Evolutionary conservation across 2,797 vertebrate species (phyloP), one percentile per base, ranked within the genome.

Genomic region (Macropodus opercularis): DNA sequence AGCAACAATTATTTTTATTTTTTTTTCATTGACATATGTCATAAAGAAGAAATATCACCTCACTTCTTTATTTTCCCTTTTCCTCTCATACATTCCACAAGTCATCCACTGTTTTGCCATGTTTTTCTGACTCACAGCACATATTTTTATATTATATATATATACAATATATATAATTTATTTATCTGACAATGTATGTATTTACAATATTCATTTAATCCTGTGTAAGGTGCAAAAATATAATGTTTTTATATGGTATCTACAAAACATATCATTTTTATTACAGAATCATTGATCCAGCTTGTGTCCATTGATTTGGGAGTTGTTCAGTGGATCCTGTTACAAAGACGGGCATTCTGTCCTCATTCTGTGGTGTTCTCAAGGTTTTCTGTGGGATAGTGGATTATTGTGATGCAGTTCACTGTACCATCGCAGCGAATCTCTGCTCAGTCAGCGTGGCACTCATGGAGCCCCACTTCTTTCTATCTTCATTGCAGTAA

Each of bases 401-500:
- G 48, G 38, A 22, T 26, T 47, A 49, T 61, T 63, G 9, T 55
- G 51, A 71, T 56, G 38, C 61, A 69, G 57, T 18, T 42, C n/a
- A 19, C 12, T 23, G 21, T 12, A 55, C 27, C 49, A 18, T 52
- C 27, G 27, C n/a, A 31, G 49, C 59, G 75, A 39, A 50, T 81
- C 63, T 55, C 53, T 69, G 60, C 63, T 56, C 69, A 55, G 74
- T 75, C 75, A 49, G n/a, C 44, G 61, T 87, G 77, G 79, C 57
- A 39, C 62, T 80, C 83, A 77, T 70, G 76, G 77, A 85, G 84
- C 69, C 71, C 72, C 48, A 17, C 54, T 47, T 62, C 39, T 46
- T 58, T 79, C 74, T 66, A 48, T 83, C 75, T 79, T 75, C 61
- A 9, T 62, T 60, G 52, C 55, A 72, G 79, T 87, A 81, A 87